These are phyloP conservation scores for Halcyon leucocephala DNA, from an alignment of 2,797 vertebrate species.

Conservation along the genomic window DNA sequence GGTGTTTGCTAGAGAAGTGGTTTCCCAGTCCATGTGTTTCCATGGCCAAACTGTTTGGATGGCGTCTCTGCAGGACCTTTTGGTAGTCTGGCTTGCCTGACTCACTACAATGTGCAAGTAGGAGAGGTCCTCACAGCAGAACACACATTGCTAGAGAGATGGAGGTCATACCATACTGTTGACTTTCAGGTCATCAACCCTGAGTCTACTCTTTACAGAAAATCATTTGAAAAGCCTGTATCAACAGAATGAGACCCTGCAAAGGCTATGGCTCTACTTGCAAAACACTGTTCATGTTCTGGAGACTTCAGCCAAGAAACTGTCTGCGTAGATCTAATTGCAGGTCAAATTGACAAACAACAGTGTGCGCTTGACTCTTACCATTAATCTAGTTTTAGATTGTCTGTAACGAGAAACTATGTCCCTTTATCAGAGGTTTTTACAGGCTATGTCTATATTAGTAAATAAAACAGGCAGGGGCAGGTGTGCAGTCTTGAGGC, in stretches of 20 bases:
- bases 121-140: not conserved
- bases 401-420: not conserved
- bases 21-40: not conserved
- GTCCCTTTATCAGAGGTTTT: not conserved
- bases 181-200: not conserved
- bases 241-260: not conserved
- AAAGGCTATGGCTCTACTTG: not conserved
- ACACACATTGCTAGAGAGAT: not conserved
- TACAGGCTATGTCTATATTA: not conserved
- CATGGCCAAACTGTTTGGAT: not conserved
- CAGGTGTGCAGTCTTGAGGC: not conserved
- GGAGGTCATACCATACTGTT: not conserved
- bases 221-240: not conserved
- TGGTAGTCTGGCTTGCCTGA: not conserved
- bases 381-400: not conserved
- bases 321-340: slow-evolving; percentile 19
- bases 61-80: not conserved
- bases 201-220: not conserved
- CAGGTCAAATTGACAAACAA: slow-evolving; percentile 25
- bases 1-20: not conserved
- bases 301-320: slow-evolving; percentile 36
- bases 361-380: not conserved
- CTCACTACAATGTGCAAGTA: not conserved
- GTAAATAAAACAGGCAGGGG: not conserved
- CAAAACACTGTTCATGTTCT: not conserved